These are phyloP conservation scores for Corydoras sp. DNA, from an alignment of 2,113 vertebrate genomes.

Conservation along the genomic window DNA sequence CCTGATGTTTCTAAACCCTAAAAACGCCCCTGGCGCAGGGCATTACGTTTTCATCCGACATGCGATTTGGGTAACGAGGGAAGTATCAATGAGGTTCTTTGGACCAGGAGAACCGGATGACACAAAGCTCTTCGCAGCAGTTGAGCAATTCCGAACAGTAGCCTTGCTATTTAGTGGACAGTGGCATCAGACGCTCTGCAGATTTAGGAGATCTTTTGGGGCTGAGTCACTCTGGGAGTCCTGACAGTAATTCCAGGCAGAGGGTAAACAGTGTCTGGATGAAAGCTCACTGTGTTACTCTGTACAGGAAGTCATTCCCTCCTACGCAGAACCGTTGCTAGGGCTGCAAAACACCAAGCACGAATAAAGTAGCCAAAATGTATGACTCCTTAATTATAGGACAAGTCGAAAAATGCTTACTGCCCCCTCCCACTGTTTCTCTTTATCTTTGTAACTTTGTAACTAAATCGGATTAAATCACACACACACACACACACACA, in stretches of 20 bases:
- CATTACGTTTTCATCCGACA: neutral
- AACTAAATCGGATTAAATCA: too few species aligned
- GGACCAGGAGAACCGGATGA: neutral
- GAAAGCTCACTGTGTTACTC: constrained; percentile 30
- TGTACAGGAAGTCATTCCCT: constrained; percentile 25
- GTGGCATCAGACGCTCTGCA: neutral
- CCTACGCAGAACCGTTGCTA: constrained; percentile 28
- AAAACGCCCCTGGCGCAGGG: neutral
- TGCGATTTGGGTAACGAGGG: neutral
- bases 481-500: too few species aligned
- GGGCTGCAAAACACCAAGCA: constrained; percentile 23
- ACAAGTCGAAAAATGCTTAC: constrained; percentile 1
- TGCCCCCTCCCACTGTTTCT: neutral
- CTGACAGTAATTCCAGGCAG: constrained; percentile 21
- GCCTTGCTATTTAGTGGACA: neutral
- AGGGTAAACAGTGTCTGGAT: constrained; percentile 28
- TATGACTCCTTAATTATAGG: constrained; percentile 5
- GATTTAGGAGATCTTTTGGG: neutral
- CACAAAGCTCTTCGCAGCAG: neutral
- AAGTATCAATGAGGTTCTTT: neutral
- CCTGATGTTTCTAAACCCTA: too few species aligned
- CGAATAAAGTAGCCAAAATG: neutral
- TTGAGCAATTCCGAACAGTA: neutral
- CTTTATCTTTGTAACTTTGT: neutral
- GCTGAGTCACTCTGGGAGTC: constrained; percentile 18